phyloP scores from a whole-genome alignment of 2,888 invertebrate genomes.

The Molorchus minor region DNA sequence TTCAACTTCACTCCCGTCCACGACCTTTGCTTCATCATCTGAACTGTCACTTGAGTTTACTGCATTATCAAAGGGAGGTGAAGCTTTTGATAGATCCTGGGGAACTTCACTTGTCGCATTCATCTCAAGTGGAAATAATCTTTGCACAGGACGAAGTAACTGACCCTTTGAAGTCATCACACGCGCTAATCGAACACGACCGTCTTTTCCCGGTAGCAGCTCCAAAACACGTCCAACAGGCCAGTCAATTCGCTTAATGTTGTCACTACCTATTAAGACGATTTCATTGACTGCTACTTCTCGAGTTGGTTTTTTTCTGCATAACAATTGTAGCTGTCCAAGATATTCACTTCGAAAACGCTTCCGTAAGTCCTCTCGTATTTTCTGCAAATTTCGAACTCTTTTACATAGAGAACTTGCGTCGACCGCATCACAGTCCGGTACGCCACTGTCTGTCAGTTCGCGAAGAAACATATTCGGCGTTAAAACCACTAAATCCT shows the following conservation, averaged over 20 bases:
- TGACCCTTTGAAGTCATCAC: constrained; percentile 23
- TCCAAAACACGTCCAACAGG: constrained; percentile 37
- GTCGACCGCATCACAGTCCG: constrained; percentile 35
- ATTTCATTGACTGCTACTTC: constrained; percentile 8
- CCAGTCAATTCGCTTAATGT: constrained; percentile 39
- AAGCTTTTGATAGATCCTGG: too few relatives aligned
- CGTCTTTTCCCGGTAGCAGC: constrained; percentile 31
- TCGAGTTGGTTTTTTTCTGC: neutral
- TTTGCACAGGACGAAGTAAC: constrained; percentile 26
- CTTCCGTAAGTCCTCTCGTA: constrained; percentile 32
- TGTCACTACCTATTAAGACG: constrained; percentile 31
- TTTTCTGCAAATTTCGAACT: constrained; percentile 27
- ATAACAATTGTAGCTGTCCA: constrained; percentile 21
- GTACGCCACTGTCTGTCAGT: constrained; percentile 29
- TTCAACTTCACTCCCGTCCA: too few relatives aligned
- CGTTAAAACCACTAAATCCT: constrained; percentile 36
- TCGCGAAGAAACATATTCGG: constrained; percentile 46
- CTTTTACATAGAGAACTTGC: constrained; percentile 18
- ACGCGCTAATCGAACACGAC: constrained; percentile 22
- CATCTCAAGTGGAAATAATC: constrained; percentile 44
- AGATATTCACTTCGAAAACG: constrained; percentile 45
- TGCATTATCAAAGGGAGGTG: too few relatives aligned
- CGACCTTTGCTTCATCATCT: too few relatives aligned
- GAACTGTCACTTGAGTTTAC: too few relatives aligned
- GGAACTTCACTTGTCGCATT: neutral